Evolutionary conservation across 2,888 invertebrate species (phyloP), one percentile per base, ranked within the genome.

Genomic region (Chironomus riparius): DNA sequence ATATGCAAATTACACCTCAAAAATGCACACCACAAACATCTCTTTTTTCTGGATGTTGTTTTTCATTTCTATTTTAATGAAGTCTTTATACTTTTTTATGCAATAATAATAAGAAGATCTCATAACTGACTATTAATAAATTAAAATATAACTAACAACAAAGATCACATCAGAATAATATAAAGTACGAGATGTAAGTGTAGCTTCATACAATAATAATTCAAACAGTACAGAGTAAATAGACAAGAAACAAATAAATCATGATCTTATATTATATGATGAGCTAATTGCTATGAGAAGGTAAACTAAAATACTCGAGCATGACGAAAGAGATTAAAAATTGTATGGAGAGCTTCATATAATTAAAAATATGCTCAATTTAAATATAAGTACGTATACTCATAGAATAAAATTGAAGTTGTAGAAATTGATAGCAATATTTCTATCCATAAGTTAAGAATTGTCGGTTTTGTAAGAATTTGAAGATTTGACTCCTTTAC

Each of bases 281-380:
- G 21, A 21, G 65, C 24, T 61, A 71, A 71, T 71, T 61, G 71
- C 56, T 38, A 38, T 38, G 38, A 38, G 38, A 38, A 38, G 38
- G 38, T 38, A 38, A 38, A 28, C n/a, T 15, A 71, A 28, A 71
- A 71, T 21, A 61, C 69, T 28, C 48, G 15, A 61, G 73, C 73
- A 73, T 73, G 73, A 73, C 73, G 73, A 73, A 47, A 38, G 65
- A 47, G 65, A 73, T 73, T 73, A 62, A 28, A 70, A 73, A 47
- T 56, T 56, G 21, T 21, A 47, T 70, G 15, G 10, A 10, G 38
- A 21, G 22, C 38, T n/a, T n/a, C 56, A 56, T 15, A 56, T 15
- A 56, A 56, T 15, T 15, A 47, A 70, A 22, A 24, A 70, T 18
- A 28, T 18, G 47, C 70, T 70, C 15, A 15, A 70, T 47, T 70